Percentiles rank a stretch among this genome's conserved stretches.
Evolutionary conservation across 1,140 invertebrate species (phyloP).

Genomic region (Aphelenchoides besseyi): DNA sequence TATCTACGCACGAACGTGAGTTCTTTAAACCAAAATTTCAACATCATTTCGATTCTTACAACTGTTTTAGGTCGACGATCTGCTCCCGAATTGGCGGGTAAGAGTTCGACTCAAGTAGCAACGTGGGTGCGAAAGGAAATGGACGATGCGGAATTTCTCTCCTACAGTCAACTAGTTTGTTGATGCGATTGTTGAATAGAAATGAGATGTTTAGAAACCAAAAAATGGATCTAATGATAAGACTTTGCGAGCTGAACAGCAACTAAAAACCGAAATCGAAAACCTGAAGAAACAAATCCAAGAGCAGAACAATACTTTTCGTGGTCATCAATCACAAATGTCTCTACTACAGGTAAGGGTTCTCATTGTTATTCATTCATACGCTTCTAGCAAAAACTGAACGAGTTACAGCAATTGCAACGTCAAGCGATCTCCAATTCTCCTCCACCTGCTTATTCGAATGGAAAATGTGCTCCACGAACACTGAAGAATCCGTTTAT

Average conservation of each 20-base stretch:
- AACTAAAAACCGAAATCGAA: slow-evolving; percentile 38
- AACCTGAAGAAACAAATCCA: slow-evolving; percentile 32
- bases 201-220: neutral
- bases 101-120: slow-evolving; percentile 10
- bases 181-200: neutral
- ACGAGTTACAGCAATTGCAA: slow-evolving; percentile 34
- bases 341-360: slow-evolving; percentile 33
- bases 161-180: slow-evolving; percentile 33
- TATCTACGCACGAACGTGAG: slow-evolving; percentile 13
- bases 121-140: slow-evolving; percentile 46
- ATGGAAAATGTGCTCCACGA: slow-evolving; percentile 17
- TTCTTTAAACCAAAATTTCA: too few relatives aligned
- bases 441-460: slow-evolving; percentile 42
- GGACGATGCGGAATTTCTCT: slow-evolving; percentile 36
- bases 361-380: neutral
- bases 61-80: slow-evolving; percentile 34
- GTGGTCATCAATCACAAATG: slow-evolving; percentile 44
- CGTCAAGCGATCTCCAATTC: slow-evolving; percentile 10
- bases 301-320: slow-evolving; percentile 42
- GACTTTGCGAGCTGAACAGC: slow-evolving; percentile 27
- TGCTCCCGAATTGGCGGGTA: slow-evolving; percentile 37
- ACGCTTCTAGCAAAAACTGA: slow-evolving; percentile 32
- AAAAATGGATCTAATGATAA: neutral
- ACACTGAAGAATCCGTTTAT: slow-evolving; percentile 28
- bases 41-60: too few relatives aligned